Base-by-base conservation (phyloP, 2,113 vertebrate species). In the Phrynocephalus versicolor region DNA sequence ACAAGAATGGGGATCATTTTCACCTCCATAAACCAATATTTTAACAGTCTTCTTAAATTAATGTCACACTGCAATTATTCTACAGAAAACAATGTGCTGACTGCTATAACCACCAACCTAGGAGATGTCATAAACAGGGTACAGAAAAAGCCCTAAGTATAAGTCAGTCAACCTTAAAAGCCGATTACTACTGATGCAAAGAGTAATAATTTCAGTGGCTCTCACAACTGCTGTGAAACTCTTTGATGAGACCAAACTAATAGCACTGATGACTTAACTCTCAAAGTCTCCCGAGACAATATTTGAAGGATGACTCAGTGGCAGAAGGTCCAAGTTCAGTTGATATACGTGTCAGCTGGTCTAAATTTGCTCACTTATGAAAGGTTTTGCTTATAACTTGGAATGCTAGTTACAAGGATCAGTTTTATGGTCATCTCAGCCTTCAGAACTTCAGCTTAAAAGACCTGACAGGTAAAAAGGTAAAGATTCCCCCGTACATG, bases 1-100 rank as follows among this genome's bases (percentile, higher is more conserved):
- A 94, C 86, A 88, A 92, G 88, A 93, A 93, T 30, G 89, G 73
- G 89, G 87, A 90, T 71, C 82, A 89, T 91, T 89, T 94, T 90
- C 84, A 92, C 74, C 79, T 85, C 79, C 7, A 86, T 55, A 64
- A 82, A 70, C 79, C 85, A 45, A 81, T 82, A 94, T 91, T 85
- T 85, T 81, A 91, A 62, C 70, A 82, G 82, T 58, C 62, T 64
- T 78, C 51, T 69, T 89, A 86, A 77, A 92, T 87, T 57, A 79
- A 10, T 1, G 67, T 80, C 82, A 86, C 12, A 65, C 64, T 84
- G 60, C 13, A 80, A 27, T 72, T 64, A 75, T 7, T 75, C 73
- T 35, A 77, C 0, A 0, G 85, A 64, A 82, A 51, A 65, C n/a
- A 86, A 74, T 39, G 23, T 86, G 84, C 84, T 86, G 84, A 86